Evolutionary conservation across 1,140 invertebrate species (phyloP).

Genomic region (Bactericera cockerelli): DNA sequence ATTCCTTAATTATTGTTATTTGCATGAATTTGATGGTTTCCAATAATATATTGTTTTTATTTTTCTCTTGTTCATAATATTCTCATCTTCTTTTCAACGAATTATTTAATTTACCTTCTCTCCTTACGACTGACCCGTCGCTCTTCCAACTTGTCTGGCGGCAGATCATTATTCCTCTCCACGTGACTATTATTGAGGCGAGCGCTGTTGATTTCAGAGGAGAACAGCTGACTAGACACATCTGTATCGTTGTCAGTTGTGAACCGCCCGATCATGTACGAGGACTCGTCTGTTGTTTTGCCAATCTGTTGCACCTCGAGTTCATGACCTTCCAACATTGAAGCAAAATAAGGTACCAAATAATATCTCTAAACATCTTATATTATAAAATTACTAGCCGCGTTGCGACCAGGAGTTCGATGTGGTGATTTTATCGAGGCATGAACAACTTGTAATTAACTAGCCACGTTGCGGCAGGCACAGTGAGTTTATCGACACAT

Average conservation of each 20-base stretch:
- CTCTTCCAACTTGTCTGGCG: slow-evolving; percentile 20
- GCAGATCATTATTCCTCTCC: slow-evolving; percentile 31
- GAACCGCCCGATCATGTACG: slow-evolving; percentile 67
- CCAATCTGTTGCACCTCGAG: slow-evolving; percentile 64
- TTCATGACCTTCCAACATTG: slow-evolving; percentile 62
- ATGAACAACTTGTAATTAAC: too few species aligned
- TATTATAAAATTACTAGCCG: too few species aligned
- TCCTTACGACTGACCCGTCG: slow-evolving; percentile 6
- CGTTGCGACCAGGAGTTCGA: too few species aligned
- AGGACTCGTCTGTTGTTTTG: slow-evolving; percentile 62
- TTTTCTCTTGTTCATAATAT: too few species aligned
- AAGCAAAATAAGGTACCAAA: slow-evolving; percentile 12
- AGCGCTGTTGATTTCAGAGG: slow-evolving; percentile 48
- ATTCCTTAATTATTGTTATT: too few species aligned
- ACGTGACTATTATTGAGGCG: slow-evolving; percentile 33
- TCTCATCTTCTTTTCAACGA: too few species aligned
- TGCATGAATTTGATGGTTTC: too few species aligned
- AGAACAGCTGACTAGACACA: slow-evolving; percentile 54
- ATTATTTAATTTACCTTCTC: slow-evolving; percentile 15
- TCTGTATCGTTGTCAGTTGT: slow-evolving; percentile 59
- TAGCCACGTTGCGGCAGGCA: too few species aligned
- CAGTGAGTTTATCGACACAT: too few species aligned
- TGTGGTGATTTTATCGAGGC: too few species aligned
- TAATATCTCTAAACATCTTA: too few species aligned
- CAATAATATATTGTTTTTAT: too few species aligned